Conservation (phyloP, 2,113 vertebrate species). For the Chinchilla lanigera region DNA sequence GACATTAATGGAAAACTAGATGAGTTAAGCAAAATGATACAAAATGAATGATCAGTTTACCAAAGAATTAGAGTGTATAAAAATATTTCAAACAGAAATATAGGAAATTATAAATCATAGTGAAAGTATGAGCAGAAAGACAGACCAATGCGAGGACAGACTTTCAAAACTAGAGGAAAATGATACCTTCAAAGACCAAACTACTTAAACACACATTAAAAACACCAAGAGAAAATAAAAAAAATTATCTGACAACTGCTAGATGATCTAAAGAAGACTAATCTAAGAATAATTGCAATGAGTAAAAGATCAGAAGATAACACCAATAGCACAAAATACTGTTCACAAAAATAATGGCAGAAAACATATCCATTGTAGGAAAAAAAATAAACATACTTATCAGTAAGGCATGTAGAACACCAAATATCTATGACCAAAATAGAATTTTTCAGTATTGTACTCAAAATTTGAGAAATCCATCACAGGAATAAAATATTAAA, state of each 20-base stretch:
- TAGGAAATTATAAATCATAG: neutral
- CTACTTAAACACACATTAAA: neutral
- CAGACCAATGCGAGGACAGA: neutral
- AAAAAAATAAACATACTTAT: neutral
- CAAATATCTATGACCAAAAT: neutral
- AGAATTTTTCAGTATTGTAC: neutral
- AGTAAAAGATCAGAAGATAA: neutral
- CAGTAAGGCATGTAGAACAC: neutral
- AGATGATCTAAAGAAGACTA: neutral
- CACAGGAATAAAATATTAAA: neutral
- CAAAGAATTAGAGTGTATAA: neutral
- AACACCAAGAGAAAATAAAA: neutral
- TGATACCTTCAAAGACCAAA: neutral
- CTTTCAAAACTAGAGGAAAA: neutral
- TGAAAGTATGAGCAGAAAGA: neutral
- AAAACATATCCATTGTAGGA: neutral
- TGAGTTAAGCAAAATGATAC: neutral
- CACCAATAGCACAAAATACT: neutral
- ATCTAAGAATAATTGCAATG: neutral
- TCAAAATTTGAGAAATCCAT: neutral
- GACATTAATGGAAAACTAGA: neutral
- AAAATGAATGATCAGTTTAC: neutral
- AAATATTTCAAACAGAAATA: neutral
- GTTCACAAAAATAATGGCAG: neutral
- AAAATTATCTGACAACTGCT: neutral